A percentile compares a stretch with the other conserved stretches of the same genome.
phyloP scores from a whole-genome alignment of 2,797 vertebrate species.

The Sebastes oblongus region DNA sequence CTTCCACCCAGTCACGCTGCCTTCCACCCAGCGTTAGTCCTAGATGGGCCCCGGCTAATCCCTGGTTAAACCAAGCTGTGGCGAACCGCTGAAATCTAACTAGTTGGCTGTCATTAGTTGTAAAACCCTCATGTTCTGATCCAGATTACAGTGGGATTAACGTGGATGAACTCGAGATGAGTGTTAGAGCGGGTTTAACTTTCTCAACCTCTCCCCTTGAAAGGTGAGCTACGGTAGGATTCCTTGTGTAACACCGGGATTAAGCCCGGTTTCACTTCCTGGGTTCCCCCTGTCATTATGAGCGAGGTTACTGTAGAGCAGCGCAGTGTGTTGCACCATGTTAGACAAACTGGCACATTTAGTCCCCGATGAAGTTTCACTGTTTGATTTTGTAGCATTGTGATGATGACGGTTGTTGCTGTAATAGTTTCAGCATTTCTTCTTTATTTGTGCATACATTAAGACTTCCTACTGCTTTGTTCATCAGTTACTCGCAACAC shows the following conservation, averaged over 20 bases:
- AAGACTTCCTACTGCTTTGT: not conserved
- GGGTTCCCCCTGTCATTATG: constrained; percentile 62
- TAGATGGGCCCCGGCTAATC: constrained; percentile 72
- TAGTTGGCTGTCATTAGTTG: constrained; percentile 81
- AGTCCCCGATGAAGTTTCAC: not conserved
- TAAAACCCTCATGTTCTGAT: constrained; percentile 77
- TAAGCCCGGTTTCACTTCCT: constrained; percentile 75
- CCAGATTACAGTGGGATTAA: constrained; percentile 81
- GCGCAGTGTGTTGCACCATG: not conserved
- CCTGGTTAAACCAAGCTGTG: constrained; percentile 74
- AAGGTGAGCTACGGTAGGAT: constrained; percentile 76
- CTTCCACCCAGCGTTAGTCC: constrained; percentile 59
- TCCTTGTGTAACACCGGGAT: constrained; percentile 76
- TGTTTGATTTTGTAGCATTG: not conserved
- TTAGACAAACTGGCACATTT: constrained; percentile 16
- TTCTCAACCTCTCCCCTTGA: constrained; percentile 75
- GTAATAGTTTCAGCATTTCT: not conserved
- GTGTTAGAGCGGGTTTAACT: constrained; percentile 77
- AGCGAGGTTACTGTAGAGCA: constrained; percentile 60
- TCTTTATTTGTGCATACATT: not conserved
- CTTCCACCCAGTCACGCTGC: constrained; percentile 48
- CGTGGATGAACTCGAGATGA: constrained; percentile 76
- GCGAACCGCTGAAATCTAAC: constrained; percentile 76
- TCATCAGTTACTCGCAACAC: not conserved
- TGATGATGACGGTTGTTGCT: not conserved